Conservation (phyloP, 1,140 invertebrate species). For the Lepidostoma basale region DNA sequence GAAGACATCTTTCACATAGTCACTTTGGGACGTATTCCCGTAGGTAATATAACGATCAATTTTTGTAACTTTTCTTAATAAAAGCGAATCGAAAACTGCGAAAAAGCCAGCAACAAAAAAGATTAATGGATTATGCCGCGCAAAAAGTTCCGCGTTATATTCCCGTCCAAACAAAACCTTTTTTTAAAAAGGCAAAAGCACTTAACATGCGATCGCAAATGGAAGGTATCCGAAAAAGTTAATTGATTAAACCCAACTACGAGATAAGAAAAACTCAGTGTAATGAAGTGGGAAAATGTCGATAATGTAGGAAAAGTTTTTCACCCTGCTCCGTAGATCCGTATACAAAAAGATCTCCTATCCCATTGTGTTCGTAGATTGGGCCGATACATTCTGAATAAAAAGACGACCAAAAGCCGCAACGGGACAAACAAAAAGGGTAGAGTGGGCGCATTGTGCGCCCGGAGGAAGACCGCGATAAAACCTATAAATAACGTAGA, state of each 20-base stretch:
- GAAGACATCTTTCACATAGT: no score
- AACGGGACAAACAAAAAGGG: constrained; percentile 17
- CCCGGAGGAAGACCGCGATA: constrained; percentile 24
- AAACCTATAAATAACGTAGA: constrained; percentile 36
- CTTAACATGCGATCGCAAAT: background rate
- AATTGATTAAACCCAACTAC: background rate
- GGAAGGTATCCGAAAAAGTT: background rate
- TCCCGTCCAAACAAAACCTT: no score
- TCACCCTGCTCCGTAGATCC: background rate
- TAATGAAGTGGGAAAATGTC: constrained; percentile 19
- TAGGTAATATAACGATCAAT: no score
- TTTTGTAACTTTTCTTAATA: no score
- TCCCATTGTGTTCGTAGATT: constrained; percentile 30
- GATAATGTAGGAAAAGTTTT: background rate
- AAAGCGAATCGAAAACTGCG: no score
- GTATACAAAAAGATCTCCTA: constrained; percentile 8
- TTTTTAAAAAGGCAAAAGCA: background rate
- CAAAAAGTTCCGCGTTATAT: no score
- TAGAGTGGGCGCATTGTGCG: background rate
- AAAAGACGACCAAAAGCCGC: constrained; percentile 23
- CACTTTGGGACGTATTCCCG: no score
- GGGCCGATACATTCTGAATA: constrained; percentile 27
- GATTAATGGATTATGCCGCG: no score
- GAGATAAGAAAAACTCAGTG: background rate
- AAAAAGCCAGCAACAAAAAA: no score